Base-by-base conservation (phyloP, 92 coral and sea anemone genomes). In the Desmophyllum pertusum region DNA sequence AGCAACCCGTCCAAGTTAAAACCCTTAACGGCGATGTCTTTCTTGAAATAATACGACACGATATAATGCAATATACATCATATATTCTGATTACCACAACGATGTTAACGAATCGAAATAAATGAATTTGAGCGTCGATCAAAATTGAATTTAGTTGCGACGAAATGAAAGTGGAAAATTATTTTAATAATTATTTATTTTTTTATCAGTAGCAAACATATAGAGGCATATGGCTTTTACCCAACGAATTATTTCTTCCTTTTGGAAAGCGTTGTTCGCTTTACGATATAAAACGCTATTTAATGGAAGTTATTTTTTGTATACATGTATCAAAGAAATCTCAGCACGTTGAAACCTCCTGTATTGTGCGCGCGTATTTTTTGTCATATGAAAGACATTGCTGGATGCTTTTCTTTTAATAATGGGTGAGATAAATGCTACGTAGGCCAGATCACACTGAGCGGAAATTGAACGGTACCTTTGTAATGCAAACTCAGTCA, bases 381-480 rank as follows among this genome's bases (percentile, higher is more conserved):
- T 19, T 51, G 43, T 33, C 21, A 53, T 19, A 19, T 75, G 25
- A 75, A 50, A 52, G 25, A 37, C 45, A 33, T 36, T 36, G 38
- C 65, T 53, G 77, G 38, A 46, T 73, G 8, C 36, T 29, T 19
- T 75, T 53, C 79, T 50, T 19, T 36, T 51, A 37, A 51, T 19
- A 75, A 75, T 33, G 40, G 45, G 29, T 36, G 25, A 11, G 35
- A 36, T 51, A 52, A 75, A 37, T 21, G 79, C 64, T 21, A 51
- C 27, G 31, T 75, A 35, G 21, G 43, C 42, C 19, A 18, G 64
- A 51, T 67, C 45, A 30, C 41, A 1, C 43, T 19, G 27, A 75
- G 66, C 79, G 67, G 65, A 75, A 51, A 51, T 75, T 75, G 42
- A 50, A 75, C 79, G 79, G 66, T 53, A 5, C 31, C 42, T 75